These are phyloP conservation scores for Rutilus rutilus DNA, from an alignment of 2,113 vertebrate species.

Conservation along the genomic window DNA sequence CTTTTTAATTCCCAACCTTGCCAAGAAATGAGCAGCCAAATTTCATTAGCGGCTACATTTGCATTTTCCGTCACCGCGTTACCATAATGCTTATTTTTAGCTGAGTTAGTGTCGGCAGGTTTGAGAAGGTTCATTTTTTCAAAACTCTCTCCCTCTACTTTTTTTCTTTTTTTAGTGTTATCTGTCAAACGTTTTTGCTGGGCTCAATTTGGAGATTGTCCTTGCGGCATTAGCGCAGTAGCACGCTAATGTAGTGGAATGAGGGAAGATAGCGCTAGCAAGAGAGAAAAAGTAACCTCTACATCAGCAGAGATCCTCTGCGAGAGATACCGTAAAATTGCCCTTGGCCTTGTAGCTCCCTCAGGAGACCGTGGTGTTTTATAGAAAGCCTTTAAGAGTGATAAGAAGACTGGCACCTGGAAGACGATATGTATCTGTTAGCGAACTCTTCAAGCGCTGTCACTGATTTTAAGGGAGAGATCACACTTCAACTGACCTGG, in stretches of 20 bases:
- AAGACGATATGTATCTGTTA: constrained; percentile 36
- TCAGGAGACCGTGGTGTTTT: constrained; percentile 11
- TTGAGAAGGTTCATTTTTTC: neutral
- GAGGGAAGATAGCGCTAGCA: constrained; percentile 20
- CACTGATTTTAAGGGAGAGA: constrained; percentile 28
- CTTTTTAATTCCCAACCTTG: constrained; percentile 16
- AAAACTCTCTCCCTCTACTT: neutral
- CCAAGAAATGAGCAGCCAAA: constrained; percentile 19
- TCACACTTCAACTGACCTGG: constrained; percentile 9
- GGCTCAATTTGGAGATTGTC: constrained; percentile 29
- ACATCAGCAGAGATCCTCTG: constrained; percentile 31
- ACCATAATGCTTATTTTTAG: constrained; percentile 15
- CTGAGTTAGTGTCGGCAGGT: neutral
- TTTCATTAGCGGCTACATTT: constrained; percentile 23
- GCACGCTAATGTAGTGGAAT: constrained; percentile 16
- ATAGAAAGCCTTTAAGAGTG: constrained; percentile 26
- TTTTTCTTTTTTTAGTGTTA: neutral
- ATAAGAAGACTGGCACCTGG: constrained; percentile 36
- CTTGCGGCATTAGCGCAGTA: constrained; percentile 11
- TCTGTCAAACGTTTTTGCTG: constrained; percentile 12
- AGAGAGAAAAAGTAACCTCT: constrained; percentile 29
- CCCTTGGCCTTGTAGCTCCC: constrained; percentile 34
- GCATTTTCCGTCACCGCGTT: constrained; percentile 16
- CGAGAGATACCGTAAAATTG: constrained; percentile 24
- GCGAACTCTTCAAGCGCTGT: constrained; percentile 1